phyloP scores from a whole-genome alignment of 2,113 vertebrate genomes.

The Myiopsitta monachus region DNA sequence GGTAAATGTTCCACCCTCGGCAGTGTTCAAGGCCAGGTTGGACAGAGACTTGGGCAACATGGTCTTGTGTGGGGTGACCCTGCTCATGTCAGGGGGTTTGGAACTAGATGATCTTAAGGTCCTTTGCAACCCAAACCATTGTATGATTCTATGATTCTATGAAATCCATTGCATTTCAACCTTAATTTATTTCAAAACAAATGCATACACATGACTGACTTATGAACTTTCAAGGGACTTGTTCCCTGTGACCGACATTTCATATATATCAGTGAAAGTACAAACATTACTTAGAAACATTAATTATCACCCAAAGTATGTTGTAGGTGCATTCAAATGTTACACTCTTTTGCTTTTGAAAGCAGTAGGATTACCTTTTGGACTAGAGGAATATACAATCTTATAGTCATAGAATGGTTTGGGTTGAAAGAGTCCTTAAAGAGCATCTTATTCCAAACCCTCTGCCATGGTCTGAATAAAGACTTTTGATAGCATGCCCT shows the following conservation, averaged over 20 bases:
- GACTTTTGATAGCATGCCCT: not conserved
- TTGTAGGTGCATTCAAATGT: not conserved
- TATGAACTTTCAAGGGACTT: not conserved
- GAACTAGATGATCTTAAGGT: not conserved
- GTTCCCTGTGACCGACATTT: not conserved
- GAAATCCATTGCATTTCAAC: not conserved
- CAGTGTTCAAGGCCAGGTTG: not conserved
- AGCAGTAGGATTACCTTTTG: not conserved
- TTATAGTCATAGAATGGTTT: not conserved
- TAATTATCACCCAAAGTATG: not conserved
- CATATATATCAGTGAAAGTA: not conserved
- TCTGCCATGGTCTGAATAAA: not conserved
- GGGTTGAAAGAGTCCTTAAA: not conserved
- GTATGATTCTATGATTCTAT: not conserved
- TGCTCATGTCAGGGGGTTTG: not conserved
- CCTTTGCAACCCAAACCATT: not conserved
- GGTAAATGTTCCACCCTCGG: not conserved
- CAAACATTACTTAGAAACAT: not conserved
- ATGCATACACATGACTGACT: not conserved
- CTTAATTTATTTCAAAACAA: not conserved
- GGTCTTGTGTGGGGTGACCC: not conserved
- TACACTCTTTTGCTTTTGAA: not conserved
- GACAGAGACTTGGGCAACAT: not conserved
- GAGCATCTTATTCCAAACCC: accelerated
- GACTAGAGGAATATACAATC: not conserved